Evolutionary conservation across 1,140 invertebrate genomes (phyloP).

Genomic region (Acromyrmex echinatior): DNA sequence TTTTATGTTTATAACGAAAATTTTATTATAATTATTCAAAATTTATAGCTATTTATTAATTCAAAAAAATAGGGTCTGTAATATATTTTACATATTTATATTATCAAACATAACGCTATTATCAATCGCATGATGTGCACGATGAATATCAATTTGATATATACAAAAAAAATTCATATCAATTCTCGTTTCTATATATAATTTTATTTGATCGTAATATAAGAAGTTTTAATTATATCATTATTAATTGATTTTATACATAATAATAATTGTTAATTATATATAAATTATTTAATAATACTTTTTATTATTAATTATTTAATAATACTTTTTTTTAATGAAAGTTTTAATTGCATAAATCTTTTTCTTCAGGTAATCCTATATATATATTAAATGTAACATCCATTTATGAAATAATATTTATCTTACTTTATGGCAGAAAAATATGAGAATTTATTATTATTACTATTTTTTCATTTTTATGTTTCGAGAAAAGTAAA

Average conservation of each 20-base stretch:
- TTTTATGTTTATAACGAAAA: neutral
- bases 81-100: neutral
- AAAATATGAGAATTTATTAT: neutral
- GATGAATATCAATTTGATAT: neutral
- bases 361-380: too few species aligned
- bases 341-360: neutral
- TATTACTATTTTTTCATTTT: neutral
- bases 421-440: neutral
- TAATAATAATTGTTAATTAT: neutral
- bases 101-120: neutral
- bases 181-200: neutral
- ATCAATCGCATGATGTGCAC: neutral
- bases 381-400: neutral
- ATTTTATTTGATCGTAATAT: neutral
- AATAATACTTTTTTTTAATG: neutral
- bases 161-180: neutral
- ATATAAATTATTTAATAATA: neutral
- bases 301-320: neutral
- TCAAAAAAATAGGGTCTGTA: neutral
- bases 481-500: neutral
- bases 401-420: neutral
- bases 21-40: neutral
- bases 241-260: neutral
- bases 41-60: slow-evolving; percentile 2
- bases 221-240: neutral